Base-by-base conservation (phyloP, 2,113 vertebrate species). In the Cricetomys ansorgei region DNA sequence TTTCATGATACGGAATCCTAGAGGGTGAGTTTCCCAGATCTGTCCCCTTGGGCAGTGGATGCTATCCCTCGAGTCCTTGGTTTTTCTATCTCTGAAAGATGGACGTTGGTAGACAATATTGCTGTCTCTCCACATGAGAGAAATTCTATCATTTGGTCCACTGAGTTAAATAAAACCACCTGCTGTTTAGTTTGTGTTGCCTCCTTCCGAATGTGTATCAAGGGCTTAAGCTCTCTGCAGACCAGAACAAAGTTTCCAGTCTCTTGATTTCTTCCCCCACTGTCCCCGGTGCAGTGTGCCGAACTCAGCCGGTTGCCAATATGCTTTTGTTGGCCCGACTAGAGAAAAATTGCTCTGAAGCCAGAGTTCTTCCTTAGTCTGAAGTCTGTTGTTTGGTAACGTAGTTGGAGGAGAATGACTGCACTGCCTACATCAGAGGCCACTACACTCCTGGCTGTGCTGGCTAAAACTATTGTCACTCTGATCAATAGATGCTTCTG, bases 61-160 rank as follows among this genome's bases (percentile, higher is more conserved):
- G 5, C 50, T 43, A 88, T 55, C 64, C 76, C 89, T 86, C 79
- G 48, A 27, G 12, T 72, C 67, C 34, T 96, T 59, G 83, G 50
- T 16, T 83, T 95, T 94, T 50, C 67, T 93, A 48, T 73, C 76
- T 94, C 8, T 70, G 69, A 76, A 95, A 73, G 72, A 86, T 43
- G 37, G 19, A 77, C 27, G 37, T 67, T 89, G 27, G 4, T 65
- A 88, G 37, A 48, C n/a, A 92, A 65, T 91, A 67, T 86, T 87
- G 72, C n/a, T 86, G 37, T 92, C 85, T 96, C 75, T 92, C 29
- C 81, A 81, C 59, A 53, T 90, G 76, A 73, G 69, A 79, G 73
- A 67, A 89, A 69, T 62, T 72, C 31, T 72, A 48, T 62, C 69
- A 62, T 93, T 88, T 93, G 69, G 31, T 79, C 91, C 65, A 69